A percentile compares a stretch with the other conserved stretches of the same genome.
Conservation (phyloP, 2,113 vertebrate genomes). For the Ceyx melanurus region DNA sequence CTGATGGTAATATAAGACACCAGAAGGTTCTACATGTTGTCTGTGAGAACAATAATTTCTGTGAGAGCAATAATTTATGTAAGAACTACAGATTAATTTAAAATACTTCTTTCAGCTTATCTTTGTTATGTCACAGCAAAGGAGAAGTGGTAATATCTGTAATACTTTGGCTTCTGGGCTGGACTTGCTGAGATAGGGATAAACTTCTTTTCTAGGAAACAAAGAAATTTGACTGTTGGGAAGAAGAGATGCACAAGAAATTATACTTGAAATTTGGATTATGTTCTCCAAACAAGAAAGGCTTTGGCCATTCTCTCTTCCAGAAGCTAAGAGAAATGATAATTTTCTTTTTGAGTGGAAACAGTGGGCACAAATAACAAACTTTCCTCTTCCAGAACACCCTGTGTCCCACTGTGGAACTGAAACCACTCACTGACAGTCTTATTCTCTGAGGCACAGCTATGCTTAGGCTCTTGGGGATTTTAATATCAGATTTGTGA, state of each 20-base stretch:
- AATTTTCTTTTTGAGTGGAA: neutral
- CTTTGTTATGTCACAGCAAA: neutral
- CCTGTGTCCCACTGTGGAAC: neutral
- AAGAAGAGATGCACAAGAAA: neutral
- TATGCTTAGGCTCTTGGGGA: accelerated
- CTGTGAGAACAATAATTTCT: neutral
- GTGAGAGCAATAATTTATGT: neutral
- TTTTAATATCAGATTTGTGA: neutral
- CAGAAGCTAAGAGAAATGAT: accelerated
- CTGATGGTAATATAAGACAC: neutral
- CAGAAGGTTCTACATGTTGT: neutral
- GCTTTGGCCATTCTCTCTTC: neutral
- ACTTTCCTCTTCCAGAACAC: neutral
- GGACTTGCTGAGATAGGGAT: neutral
- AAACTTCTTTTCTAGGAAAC: neutral
- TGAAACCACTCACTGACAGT: accelerated
- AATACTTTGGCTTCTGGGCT: neutral
- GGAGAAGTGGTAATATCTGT: neutral
- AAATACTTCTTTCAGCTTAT: neutral
- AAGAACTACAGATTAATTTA: neutral
- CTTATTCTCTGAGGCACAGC: neutral
- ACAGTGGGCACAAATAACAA: neutral
- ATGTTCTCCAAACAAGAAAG: neutral
- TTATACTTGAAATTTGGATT: neutral
- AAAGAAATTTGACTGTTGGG: neutral